These are phyloP conservation scores for Phalanger gymnotis DNA, from an alignment of 2,797 vertebrate genomes.

Conservation along the genomic window DNA sequence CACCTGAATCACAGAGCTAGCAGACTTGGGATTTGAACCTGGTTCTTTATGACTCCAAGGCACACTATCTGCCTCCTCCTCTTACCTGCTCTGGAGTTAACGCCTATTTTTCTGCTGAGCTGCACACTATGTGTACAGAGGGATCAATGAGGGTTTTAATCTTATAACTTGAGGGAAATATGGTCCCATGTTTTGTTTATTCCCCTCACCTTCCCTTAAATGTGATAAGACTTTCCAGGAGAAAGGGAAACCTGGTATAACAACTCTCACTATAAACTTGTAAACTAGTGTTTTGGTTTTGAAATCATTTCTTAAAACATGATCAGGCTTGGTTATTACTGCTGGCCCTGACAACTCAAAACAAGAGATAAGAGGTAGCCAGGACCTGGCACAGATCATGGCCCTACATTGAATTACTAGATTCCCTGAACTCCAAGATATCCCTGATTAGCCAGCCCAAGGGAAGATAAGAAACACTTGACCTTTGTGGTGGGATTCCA, in stretches of 20 bases:
- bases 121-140: accelerated
- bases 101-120: background rate
- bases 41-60: background rate
- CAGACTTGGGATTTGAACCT: background rate
- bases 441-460: background rate
- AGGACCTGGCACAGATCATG: background rate
- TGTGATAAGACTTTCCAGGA: background rate
- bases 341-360: background rate
- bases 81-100: background rate
- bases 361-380: background rate
- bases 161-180: background rate
- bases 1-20: background rate
- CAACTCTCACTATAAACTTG: background rate
- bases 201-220: background rate
- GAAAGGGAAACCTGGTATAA: background rate
- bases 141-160: background rate
- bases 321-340: background rate
- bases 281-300: background rate
- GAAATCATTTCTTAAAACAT: background rate
- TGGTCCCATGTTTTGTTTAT: background rate
- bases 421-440: background rate
- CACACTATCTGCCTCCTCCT: background rate
- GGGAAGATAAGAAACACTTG: background rate
- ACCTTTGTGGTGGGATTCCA: background rate
- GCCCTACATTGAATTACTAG: background rate